Base-by-base conservation (phyloP, 2,113 vertebrate species). In the Pollimyrus isidori region DNA sequence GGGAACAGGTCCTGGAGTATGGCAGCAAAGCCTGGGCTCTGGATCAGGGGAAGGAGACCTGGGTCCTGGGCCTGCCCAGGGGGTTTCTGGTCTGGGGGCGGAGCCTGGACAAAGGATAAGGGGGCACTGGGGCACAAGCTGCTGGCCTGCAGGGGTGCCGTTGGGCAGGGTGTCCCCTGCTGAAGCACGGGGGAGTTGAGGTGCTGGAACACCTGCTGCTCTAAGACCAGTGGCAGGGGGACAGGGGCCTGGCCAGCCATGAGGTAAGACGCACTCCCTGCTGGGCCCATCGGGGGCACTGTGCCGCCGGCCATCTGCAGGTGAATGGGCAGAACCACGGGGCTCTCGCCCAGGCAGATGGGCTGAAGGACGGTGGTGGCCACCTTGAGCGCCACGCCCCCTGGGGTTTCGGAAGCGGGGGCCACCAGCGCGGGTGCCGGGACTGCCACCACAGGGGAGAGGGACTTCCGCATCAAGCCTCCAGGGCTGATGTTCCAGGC, bases 141-240 rank as follows among this genome's bases (percentile, higher is more conserved):
- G 90, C 95, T 95, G 89, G 93, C 94, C 88, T 97, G 98, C 26
- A 98, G 93, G 11, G 97, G 92, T 46, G 93, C 92, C 65, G 95
- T 90, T 2, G 97, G 93, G 84, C 97, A 98, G 6, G 95, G 88
- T 0, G 96, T 19, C 2, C 92, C 93, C 9, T 97, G 97, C 0
- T 97, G 96, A 89, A 99, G 94, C 86, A 97, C 94, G 0, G 97
- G 95, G 0, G 97, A 97, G 92, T 95, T 97, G 92, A 99, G 95
- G 94, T 99, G 98, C 94, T 99, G 98, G 92, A 99, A 95, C 90
- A 99, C 96, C 21, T 99, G 98, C 93, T 98, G 98, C 93, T 99
- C 98, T 93, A 99, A 90, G 91, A 99, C 97, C 76, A 99, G 94
- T 0, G 98, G 98, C 87, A 99, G 94, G 0, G 98, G 98, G 9